Evolutionary conservation across 2,888 invertebrate species (phyloP), one percentile per base, ranked within the genome.

Genomic region (Matsumyia berberina): DNA sequence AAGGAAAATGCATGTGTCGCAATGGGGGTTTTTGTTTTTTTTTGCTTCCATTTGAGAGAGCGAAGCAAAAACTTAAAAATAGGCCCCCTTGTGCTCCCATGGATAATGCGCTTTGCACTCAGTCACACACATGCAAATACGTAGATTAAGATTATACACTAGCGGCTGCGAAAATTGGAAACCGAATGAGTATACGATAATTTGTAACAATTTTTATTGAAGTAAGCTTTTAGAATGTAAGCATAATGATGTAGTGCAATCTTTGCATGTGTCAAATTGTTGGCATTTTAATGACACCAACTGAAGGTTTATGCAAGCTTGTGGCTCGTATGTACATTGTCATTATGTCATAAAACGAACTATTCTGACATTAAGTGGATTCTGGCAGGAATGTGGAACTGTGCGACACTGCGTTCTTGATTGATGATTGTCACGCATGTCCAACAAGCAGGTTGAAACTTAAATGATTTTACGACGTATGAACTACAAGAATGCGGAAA

Each of bases 91-190:
- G 73, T 55, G 62, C 67, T 79, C 39, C 78, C 49, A 62, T 62
- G 83, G 62, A 74, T 83, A 83, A 83, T 83, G 83, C 83, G 79
- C 83, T 83, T 79, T 78, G 79, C 55, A 72, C 58, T 67, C 79
- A 69, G 53, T 37, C 79, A 73, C 79, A 73, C 64, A 79, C 35
- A 83, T 58, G 31, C 67, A 69, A 44, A 46, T 5, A 39, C 51
- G 53, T 60, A 78, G 72, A 83, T 73, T 83, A 69, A 70, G 79
- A 73, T 67, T 72, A 51, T 73, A 83, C 79, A 83, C 73, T 83
- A 79, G 83, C 46, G 57, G 78, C 46, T 58, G 37, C 31, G 29
- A 66, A 60, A 69, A 69, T 33, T 33, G 70, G 60, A 60, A 60
- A 42, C 12, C 51, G 19, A 58, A 53, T 51, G 53, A 39, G 74